Conservation (phyloP, 1,140 invertebrate species). For the Aphidius gifuensis region DNA sequence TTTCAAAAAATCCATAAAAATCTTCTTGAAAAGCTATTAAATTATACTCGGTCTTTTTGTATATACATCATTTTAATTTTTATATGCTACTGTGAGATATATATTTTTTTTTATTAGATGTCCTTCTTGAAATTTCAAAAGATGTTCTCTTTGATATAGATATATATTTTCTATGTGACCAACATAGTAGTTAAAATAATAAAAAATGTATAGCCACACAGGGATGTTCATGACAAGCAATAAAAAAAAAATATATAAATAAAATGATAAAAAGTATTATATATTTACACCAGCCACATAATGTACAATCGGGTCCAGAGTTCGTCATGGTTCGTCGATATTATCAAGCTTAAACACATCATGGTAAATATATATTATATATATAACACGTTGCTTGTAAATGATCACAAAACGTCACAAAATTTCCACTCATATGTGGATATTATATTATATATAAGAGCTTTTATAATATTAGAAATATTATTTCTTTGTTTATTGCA, state of each 20-base stretch:
- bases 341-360: not conserved
- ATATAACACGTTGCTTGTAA: not conserved
- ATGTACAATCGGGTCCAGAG: conserved; percentile 3
- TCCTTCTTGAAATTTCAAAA: too few relatives aligned
- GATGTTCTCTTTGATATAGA: too few relatives aligned
- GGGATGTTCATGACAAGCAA: not conserved
- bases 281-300: too few relatives aligned
- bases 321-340: conserved; percentile 17
- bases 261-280: not conserved
- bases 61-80: too few relatives aligned
- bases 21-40: conserved; percentile 14
- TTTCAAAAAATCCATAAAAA: not conserved
- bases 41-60: not conserved
- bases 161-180: too few relatives aligned
- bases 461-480: too few relatives aligned
- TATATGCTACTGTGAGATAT: too few relatives aligned
- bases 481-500: too few relatives aligned
- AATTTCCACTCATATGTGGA: conserved; percentile 41
- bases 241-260: not conserved
- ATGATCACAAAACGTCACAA: conserved; percentile 36
- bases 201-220: too few relatives aligned
- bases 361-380: conserved; percentile 9
- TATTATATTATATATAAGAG: not conserved
- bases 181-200: too few relatives aligned
- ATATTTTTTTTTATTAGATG: too few relatives aligned